phyloP scores from a whole-genome alignment of 1,140 invertebrate species.

The Panulirus ornatus region DNA sequence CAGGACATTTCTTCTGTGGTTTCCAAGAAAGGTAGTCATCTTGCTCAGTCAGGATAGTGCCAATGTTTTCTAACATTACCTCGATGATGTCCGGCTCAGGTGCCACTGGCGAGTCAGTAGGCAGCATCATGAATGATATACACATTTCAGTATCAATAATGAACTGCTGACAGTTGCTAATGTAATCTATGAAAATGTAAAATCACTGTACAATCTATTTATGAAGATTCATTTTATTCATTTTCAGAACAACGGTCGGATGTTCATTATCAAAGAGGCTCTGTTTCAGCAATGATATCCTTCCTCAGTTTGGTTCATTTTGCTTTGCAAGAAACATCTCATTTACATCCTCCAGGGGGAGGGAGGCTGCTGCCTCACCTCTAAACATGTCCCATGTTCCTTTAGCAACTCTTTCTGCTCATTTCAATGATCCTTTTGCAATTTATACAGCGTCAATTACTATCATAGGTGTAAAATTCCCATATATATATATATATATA shows the following conservation, averaged over 20 bases:
- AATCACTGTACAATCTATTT: constrained; percentile 11
- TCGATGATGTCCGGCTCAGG: too few species aligned
- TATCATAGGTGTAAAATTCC: too few species aligned
- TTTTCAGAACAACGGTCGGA: background rate
- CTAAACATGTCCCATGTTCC: background rate
- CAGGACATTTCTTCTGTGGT: too few species aligned
- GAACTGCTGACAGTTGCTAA: too few species aligned
- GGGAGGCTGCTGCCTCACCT: background rate
- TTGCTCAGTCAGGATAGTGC: too few species aligned
- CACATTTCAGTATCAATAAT: background rate
- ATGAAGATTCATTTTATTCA: background rate
- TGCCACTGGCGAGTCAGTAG: too few species aligned
- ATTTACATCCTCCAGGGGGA: background rate
- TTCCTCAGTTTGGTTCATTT: background rate
- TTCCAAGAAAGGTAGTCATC: too few species aligned
- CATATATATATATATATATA: too few species aligned
- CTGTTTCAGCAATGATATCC: background rate
- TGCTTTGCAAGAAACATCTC: background rate
- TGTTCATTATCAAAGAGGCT: background rate
- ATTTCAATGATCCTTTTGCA: too few species aligned
- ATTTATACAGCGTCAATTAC: too few species aligned
- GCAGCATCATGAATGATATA: too few species aligned
- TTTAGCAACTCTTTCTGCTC: background rate
- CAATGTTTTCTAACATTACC: too few species aligned
- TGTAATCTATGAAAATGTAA: background rate